Evolutionary conservation across 2,113 vertebrate species (phyloP).

Genomic region (Chamaetylas fuelleborni): DNA sequence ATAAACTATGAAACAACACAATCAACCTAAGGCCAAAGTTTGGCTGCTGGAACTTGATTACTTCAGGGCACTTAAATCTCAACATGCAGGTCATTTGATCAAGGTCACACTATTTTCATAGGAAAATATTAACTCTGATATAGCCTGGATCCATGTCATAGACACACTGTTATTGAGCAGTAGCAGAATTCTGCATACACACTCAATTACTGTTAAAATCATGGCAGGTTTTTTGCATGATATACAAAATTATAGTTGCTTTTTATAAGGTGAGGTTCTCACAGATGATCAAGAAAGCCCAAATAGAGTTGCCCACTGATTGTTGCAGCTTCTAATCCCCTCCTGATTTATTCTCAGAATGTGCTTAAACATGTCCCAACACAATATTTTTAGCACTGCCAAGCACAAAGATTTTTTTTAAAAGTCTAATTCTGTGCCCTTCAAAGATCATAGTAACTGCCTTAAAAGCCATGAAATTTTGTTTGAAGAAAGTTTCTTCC

Average conservation of each 20-base stretch:
- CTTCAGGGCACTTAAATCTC: background rate
- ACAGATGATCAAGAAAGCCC: background rate
- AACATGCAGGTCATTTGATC: background rate
- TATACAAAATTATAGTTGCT: background rate
- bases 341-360: background rate
- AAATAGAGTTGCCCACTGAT: background rate
- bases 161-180: background rate
- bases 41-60: background rate
- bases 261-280: background rate
- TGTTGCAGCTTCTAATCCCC: background rate
- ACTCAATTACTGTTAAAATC: background rate
- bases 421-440: background rate
- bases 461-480: background rate
- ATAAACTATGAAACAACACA: background rate
- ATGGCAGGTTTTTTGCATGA: background rate
- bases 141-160: background rate
- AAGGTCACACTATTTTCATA: background rate
- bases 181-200: background rate
- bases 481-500: background rate
- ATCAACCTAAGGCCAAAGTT: background rate
- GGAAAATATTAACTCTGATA: background rate
- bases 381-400: background rate
- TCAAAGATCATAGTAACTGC: background rate
- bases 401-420: background rate
- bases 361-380: accelerated